Conservation (phyloP, 2,888 invertebrate species). For the Apotomis betuletana region DNA sequence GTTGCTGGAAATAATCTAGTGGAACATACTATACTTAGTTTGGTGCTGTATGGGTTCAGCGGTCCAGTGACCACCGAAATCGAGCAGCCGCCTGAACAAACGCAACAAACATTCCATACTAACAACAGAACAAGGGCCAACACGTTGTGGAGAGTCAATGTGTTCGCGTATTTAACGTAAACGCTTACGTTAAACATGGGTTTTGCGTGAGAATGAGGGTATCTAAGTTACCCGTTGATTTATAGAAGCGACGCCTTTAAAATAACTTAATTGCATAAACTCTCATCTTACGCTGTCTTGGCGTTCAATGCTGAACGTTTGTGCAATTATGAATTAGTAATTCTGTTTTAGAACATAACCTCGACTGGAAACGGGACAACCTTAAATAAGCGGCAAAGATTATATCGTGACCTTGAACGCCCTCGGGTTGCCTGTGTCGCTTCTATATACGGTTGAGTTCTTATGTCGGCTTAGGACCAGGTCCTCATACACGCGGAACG, state of each 20-base stretch:
- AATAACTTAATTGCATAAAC: neutral
- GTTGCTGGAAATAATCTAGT: too few species aligned
- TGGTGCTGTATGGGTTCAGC: slow-evolving; percentile 8
- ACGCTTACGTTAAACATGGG: slow-evolving; percentile 4
- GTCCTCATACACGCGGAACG: neutral
- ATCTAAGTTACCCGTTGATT: neutral
- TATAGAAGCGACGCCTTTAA: slow-evolving; percentile 18
- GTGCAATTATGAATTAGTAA: neutral
- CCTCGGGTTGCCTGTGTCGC: slow-evolving; percentile 2
- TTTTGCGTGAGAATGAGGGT: slow-evolving; percentile 25
- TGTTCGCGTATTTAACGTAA: slow-evolving; percentile 14
- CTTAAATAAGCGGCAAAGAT: neutral
- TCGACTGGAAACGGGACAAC: neutral
- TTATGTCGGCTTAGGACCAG: slow-evolving; percentile 22
- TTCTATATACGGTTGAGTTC: slow-evolving; percentile 24
- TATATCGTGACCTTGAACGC: neutral
- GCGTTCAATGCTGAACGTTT: neutral
- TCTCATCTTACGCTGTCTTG: neutral
- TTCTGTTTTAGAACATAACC: slow-evolving; percentile 3
- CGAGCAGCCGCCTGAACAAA: slow-evolving; percentile 62
- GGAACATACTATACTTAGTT: neutral
- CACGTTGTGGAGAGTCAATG: slow-evolving; percentile 4
- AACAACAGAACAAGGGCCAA: slow-evolving; percentile 48
- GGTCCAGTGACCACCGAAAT: slow-evolving; percentile 12
- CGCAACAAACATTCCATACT: slow-evolving; percentile 73